phyloP scores from a whole-genome alignment of 2,888 invertebrate genomes.

The Anodontia alba region DNA sequence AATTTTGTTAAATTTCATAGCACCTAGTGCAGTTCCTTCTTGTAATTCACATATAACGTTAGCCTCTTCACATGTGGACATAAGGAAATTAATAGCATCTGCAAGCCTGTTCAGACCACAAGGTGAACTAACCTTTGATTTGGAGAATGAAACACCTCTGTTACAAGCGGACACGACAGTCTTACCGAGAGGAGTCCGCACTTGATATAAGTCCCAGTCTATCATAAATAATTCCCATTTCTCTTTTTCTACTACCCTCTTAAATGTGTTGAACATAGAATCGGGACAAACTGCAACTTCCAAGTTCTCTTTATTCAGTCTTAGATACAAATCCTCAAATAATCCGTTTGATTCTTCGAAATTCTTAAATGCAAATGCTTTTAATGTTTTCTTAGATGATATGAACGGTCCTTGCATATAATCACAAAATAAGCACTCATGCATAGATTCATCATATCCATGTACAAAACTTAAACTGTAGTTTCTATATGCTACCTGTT shows the following conservation, averaged over 20 bases:
- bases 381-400: slow-evolving; percentile 61
- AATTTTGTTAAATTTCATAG: slow-evolving; percentile 81
- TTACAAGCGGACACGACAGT: slow-evolving; percentile 65
- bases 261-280: slow-evolving; percentile 74
- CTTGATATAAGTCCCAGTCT: slow-evolving; percentile 51
- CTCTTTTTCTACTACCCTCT: not conserved
- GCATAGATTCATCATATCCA: slow-evolving; percentile 77
- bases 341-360: slow-evolving; percentile 57
- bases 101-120: slow-evolving; percentile 75
- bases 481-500: slow-evolving; percentile 73
- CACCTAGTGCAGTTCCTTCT: slow-evolving; percentile 80
- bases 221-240: slow-evolving; percentile 47
- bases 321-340: slow-evolving; percentile 79
- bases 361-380: slow-evolving; percentile 59
- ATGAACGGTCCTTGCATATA: slow-evolving; percentile 79
- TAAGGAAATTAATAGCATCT: slow-evolving; percentile 60
- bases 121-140: slow-evolving; percentile 61
- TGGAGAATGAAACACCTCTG: not conserved
- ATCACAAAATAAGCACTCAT: slow-evolving; percentile 81
- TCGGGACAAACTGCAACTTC: slow-evolving; percentile 78
- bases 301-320: slow-evolving; percentile 51
- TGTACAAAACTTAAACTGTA: slow-evolving; percentile 72
- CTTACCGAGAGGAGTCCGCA: slow-evolving; percentile 63
- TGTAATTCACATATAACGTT: slow-evolving; percentile 77
- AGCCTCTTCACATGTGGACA: slow-evolving; percentile 66